Evolutionary conservation across 2,888 invertebrate species (phyloP), one percentile per base, ranked within the genome.

Genomic region (Amphimallon solstitiale): DNA sequence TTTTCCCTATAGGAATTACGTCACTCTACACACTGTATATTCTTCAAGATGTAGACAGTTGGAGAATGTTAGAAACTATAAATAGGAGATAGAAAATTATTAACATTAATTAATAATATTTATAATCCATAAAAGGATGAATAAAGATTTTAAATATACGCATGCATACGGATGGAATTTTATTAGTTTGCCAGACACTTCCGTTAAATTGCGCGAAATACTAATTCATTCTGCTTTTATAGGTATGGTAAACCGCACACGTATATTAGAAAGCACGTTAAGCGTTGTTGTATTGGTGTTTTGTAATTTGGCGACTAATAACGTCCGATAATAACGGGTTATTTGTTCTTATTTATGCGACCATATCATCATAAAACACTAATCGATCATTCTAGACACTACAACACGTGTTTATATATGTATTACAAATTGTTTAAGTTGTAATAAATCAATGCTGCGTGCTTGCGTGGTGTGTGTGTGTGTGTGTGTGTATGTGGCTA

Each of bases 311-410:
- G 43, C 23, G 43, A 43, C 43, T 17, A 59, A 59, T 59, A 43
- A 43, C 56, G 43, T 14, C 29, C 15, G 40, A 43, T 59, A 59
- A 43, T 59, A 59, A 43, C 38, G 1, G n/a, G 56, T 10, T 14
- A 59, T 43, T 59, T 59, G 29, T 23, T n/a, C 29, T 59, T 59
- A 59, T 59, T 59, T 43, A 43, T 59, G 56, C 34, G 56, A 43
- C 38, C 56, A 29, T 15, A 59, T 59, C 56, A 43, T 43, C 56
- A 40, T 59, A 59, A 59, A 59, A 45, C 14, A 1, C 12, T 17
- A n/a, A 59, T 59, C 56, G 43, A 59, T 59, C 56, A 59, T 59
- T 51, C 29, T 51, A 14, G 34, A n/a, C 17, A 4, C 10, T 35
- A 43, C 56, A 59, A 43, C 43, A 59, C 29, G 38, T 59, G 56